Conservation (phyloP, 1,140 invertebrate species). For the Radopholus similis region DNA sequence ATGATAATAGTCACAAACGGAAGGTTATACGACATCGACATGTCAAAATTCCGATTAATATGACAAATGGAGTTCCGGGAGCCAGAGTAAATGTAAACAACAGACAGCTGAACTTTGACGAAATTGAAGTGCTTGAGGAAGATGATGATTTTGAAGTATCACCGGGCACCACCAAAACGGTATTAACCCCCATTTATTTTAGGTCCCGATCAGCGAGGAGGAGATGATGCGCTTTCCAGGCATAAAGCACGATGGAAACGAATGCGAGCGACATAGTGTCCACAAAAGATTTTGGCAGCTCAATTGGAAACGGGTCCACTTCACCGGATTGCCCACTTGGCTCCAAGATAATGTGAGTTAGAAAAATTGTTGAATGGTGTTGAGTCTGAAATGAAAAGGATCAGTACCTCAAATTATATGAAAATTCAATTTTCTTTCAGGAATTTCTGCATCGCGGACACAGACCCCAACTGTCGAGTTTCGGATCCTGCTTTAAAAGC, state of each 20-base stretch:
- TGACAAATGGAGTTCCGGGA: background rate
- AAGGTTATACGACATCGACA: background rate
- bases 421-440: conserved; percentile 81
- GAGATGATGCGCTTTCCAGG: conserved; percentile 30
- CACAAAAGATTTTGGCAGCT: conserved; percentile 16
- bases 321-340: conserved; percentile 4
- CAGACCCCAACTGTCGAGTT: conserved; percentile 88
- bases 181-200: background rate
- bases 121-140: conserved; percentile 7
- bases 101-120: conserved; percentile 7
- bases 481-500: conserved; percentile 90
- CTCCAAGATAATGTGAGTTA: background rate
- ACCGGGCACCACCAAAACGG: no score
- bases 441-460: conserved; percentile 92
- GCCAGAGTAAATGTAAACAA: background rate
- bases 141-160: conserved; percentile 6
- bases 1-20: conserved; percentile 5
- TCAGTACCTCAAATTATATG: background rate
- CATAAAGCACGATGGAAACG: background rate
- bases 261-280: background rate
- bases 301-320: conserved; percentile 19
- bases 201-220: conserved; percentile 42
- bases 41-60: background rate
- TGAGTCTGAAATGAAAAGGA: background rate
- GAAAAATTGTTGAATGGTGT: background rate